These are phyloP conservation scores for Sarcophaga bullata DNA, from an alignment of 1,140 invertebrate genomes.

Conservation along the genomic window DNA sequence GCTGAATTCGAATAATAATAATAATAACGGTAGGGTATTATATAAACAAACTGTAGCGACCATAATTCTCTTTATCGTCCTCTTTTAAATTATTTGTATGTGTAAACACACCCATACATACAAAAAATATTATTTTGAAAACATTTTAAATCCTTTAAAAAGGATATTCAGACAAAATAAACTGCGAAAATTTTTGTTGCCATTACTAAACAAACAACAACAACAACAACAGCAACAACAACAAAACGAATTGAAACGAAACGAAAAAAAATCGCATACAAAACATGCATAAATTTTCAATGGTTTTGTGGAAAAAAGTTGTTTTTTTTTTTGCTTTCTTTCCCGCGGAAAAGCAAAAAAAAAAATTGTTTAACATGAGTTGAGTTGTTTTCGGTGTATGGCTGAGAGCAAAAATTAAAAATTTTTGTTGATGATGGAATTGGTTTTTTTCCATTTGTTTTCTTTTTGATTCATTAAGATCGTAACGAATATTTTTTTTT, in stretches of 20 bases:
- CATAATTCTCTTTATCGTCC: not conserved
- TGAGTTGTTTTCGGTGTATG: no score
- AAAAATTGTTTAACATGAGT: no score
- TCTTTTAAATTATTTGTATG: not conserved
- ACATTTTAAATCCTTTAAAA: no score
- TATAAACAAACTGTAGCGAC: no score
- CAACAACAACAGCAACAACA: not conserved
- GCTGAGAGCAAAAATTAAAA: no score
- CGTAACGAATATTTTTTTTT: no score
- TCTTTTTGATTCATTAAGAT: no score
- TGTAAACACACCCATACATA: not conserved
- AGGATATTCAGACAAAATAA: no score
- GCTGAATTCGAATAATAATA: no score
- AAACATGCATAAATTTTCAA: constrained; percentile 1
- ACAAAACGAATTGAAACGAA: constrained; percentile 13
- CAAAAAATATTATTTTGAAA: not conserved
- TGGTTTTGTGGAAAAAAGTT: not conserved
- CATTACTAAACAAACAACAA: constrained; percentile 4
- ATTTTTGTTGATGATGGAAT: no score
- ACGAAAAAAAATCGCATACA: not conserved
- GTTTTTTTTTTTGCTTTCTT: not conserved
- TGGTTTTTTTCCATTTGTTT: no score
- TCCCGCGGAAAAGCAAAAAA: not conserved
- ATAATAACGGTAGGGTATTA: no score
- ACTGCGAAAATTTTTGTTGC: not conserved